A percentile compares a stretch with the other conserved stretches of the same genome.
Evolutionary conservation across 35 echinoderm and acorn worm species (phyloP).

Genomic region (Nesometra sesokonis): DNA sequence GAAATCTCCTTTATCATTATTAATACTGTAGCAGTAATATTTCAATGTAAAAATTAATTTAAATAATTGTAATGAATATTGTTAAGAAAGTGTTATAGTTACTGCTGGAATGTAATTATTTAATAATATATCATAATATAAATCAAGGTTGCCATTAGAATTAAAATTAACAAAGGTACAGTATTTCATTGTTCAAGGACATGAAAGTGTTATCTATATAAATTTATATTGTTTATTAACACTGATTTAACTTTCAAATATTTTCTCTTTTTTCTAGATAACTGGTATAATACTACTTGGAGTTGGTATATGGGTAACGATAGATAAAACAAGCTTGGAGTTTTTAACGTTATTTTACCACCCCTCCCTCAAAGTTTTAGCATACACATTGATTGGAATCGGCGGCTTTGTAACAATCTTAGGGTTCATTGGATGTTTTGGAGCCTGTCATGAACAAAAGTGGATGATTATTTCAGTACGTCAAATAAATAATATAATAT

Average conservation of each 20-base stretch:
- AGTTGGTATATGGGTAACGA: slow-evolving; percentile 78
- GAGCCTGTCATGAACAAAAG: slow-evolving; percentile 87
- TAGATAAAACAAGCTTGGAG: slow-evolving; percentile 61
- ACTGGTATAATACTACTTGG: slow-evolving; percentile 83
- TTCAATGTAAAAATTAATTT: too few relatives aligned
- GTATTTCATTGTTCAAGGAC: background rate
- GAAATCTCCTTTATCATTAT: too few relatives aligned
- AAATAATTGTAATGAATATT: too few relatives aligned
- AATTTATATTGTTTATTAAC: background rate
- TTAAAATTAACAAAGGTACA: too few relatives aligned
- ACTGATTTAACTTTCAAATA: background rate
- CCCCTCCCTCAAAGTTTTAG: slow-evolving; percentile 62
- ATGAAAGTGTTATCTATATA: background rate
- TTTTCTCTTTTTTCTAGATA: slow-evolving; percentile 32
- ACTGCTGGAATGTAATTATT: too few relatives aligned
- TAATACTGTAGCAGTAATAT: too few relatives aligned
- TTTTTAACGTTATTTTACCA: slow-evolving; percentile 78
- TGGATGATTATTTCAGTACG: slow-evolving; percentile 95
- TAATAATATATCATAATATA: too few relatives aligned
- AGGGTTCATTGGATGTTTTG: slow-evolving; percentile 89
- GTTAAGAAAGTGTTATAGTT: too few relatives aligned
- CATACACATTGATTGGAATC: slow-evolving; percentile 76
- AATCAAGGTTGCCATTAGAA: too few relatives aligned
- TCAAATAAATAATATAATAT: background rate
- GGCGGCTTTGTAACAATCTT: slow-evolving; percentile 87